A percentile compares a stretch with the other conserved stretches of the same genome.
Evolutionary conservation across 2,113 vertebrate species (phyloP).

Genomic region (Alosa alosa): DNA sequence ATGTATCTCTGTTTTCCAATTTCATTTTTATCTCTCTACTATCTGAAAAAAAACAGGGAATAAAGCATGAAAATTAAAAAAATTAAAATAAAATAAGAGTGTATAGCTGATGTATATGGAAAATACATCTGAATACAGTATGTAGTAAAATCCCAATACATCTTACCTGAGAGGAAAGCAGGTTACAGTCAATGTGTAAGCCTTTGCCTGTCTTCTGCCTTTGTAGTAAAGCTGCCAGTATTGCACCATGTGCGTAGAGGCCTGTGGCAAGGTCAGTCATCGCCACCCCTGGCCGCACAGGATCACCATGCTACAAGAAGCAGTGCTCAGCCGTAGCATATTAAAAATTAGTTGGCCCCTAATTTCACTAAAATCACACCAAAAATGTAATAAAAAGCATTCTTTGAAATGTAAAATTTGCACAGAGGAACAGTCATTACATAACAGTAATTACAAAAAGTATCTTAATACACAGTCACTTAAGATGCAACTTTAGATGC

Average conservation of each 20-base stretch:
- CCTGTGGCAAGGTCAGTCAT: constrained; percentile 96
- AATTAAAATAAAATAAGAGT: too few species aligned
- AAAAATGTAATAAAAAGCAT: neutral
- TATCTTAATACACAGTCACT: neutral
- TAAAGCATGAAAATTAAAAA: too few species aligned
- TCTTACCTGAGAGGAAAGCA: constrained; percentile 90
- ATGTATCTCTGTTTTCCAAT: too few species aligned
- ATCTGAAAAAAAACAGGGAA: too few species aligned
- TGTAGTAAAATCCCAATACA: neutral
- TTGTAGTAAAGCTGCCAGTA: constrained; percentile 91
- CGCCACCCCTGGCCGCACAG: constrained; percentile 88
- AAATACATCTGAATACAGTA: too few species aligned
- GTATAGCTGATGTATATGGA: too few species aligned
- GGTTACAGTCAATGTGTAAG: constrained; percentile 88
- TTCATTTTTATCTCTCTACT: too few species aligned
- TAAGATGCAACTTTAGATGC: neutral
- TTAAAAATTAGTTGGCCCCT: neutral
- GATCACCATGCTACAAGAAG: constrained; percentile 78
- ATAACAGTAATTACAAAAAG: neutral
- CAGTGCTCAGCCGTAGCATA: constrained; percentile 31
- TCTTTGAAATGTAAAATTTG: neutral
- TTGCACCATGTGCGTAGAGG: constrained; percentile 81
- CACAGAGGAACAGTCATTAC: too few species aligned
- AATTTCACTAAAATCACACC: neutral
- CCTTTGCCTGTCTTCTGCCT: constrained; percentile 80